A percentile compares a stretch with the other conserved stretches of the same genome.
These are phyloP conservation scores for Daboia siamensis DNA, from an alignment of 2,113 vertebrate species.

Conservation along the genomic window DNA sequence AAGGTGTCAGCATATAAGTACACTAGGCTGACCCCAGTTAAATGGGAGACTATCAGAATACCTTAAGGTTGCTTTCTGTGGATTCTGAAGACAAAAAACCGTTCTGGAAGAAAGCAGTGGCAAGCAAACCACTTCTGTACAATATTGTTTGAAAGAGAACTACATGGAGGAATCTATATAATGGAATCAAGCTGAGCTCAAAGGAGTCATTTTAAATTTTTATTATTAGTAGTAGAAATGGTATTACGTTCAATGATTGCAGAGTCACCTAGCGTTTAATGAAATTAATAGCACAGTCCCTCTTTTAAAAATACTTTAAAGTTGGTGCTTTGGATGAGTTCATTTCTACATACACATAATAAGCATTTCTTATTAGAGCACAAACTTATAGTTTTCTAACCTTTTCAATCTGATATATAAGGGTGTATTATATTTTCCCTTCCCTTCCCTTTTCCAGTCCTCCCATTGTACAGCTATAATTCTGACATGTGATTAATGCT, in stretches of 20 bases:
- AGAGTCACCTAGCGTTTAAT: not conserved
- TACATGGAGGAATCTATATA: not conserved
- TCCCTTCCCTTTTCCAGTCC: not conserved
- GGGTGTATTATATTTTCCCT: not conserved
- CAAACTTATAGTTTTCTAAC: not conserved
- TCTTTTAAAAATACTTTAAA: not conserved
- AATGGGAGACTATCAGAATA: not conserved
- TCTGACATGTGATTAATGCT: not conserved
- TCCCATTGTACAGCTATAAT: not conserved
- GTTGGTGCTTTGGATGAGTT: not conserved
- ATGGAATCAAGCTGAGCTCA: not conserved
- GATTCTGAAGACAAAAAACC: not conserved
- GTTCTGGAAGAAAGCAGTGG: not conserved
- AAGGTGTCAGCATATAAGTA: not conserved
- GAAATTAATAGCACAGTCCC: not conserved
- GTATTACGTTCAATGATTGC: not conserved
- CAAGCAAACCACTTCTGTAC: not conserved
- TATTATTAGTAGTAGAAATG: not conserved
- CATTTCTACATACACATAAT: not conserved
- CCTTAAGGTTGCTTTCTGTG: not conserved
- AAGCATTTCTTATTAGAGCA: not conserved
- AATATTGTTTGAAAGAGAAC: not conserved
- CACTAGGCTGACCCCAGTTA: not conserved
- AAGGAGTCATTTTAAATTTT: not conserved
- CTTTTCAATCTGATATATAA: too few species aligned